These are phyloP conservation scores for Erpornis zantholeuca DNA, from an alignment of 2,113 vertebrate species.

Conservation along the genomic window DNA sequence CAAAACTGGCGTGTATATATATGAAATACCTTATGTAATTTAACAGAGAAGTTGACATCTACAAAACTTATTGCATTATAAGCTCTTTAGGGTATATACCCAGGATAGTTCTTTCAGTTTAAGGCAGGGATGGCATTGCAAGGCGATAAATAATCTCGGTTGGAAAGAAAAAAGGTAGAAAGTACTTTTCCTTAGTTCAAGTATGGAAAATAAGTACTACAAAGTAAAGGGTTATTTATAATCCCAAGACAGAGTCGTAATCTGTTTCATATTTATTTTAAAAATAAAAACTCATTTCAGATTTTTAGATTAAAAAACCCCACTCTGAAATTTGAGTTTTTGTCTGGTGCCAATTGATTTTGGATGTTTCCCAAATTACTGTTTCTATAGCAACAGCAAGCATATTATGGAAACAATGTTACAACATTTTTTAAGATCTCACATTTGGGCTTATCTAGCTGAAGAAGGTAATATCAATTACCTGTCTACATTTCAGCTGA, in stretches of 20 bases:
- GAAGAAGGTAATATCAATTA: not conserved
- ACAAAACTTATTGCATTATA: not conserved
- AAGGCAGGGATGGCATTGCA: not conserved
- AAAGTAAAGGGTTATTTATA: not conserved
- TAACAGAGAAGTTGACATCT: not conserved
- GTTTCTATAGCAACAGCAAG: not conserved
- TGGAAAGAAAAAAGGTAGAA: not conserved
- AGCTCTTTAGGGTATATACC: not conserved
- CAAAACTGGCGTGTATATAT: not conserved
- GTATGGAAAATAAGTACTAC: not conserved
- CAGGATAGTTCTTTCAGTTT: not conserved
- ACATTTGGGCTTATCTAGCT: not conserved
- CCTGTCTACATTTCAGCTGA: not conserved
- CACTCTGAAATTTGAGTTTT: not conserved
- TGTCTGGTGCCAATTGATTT: not conserved
- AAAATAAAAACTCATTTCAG: not conserved
- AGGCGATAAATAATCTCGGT: not conserved
- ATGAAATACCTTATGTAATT: not conserved
- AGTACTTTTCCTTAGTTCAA: not conserved
- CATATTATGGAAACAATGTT: not conserved
- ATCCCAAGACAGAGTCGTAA: not conserved
- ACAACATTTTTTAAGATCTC: not conserved
- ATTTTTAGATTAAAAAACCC: not conserved
- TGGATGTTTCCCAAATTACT: not conserved
- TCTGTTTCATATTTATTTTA: not conserved